Base-by-base conservation (phyloP, 2,113 vertebrate species). In the Corydoras maculifer region DNA sequence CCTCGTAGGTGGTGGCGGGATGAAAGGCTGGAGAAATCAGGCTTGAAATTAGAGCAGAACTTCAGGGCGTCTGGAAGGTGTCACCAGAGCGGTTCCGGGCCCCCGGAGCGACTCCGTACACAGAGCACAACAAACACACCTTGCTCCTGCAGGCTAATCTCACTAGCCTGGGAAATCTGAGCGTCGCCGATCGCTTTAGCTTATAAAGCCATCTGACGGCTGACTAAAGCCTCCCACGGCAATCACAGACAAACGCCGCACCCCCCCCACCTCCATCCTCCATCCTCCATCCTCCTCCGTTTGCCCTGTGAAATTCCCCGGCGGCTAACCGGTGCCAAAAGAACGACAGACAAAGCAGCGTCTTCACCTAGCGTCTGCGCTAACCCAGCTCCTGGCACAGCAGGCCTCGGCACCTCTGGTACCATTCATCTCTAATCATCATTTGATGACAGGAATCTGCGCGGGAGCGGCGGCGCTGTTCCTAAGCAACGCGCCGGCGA, bases 401-500 rank as follows among this genome's bases (percentile, higher is more conserved):
- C 57, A 9, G 67, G 58, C 66, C 59, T 58, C 55, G 12, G 53
- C 61, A 62, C 69, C 74, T 70, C 63, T 35, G 65, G 69, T 58
- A 69, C 75, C 61, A 92, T 93, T 91, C 92, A 91, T 93, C 91
- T 94, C 92, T 94, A 94, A 98, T 97, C 94, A 95, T 94, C 93
- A 95, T 95, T 95, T 96, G 94, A 97, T 95, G 95, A 94, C 93
- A 94, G 88, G 90, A 94, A 93, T 93, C 91, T 92, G 90, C 89
- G 90, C 86, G 80, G 87, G 88, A 93, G 92, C 86, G 87, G 91
- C 91, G 89, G 92, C 90, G 85, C 89, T 92, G 94, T 98, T 95
- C 91, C 97, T 95, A 94, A 98, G 96, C 97, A 99, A 98, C 96
- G 85, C 86, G 91, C 87, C 88, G 77, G 91, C 92, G 90, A 94